A percentile compares a stretch with the other conserved stretches of the same genome.
Conservation (phyloP, 2,797 vertebrate species). For the Chaetophractus vellerosus region DNA sequence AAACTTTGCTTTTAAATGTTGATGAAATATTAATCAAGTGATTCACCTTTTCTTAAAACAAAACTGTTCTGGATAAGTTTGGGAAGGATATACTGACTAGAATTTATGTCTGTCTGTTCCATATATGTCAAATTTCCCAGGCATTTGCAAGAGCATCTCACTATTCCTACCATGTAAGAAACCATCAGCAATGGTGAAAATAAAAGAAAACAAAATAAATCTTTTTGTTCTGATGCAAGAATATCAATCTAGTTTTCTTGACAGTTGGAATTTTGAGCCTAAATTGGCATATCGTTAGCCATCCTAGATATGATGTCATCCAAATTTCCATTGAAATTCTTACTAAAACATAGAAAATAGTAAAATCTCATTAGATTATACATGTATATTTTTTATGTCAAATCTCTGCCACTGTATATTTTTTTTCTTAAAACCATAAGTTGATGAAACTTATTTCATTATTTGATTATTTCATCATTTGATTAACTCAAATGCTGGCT, state of each 20-base stretch:
- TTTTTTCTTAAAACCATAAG: neutral
- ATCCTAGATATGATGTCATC: neutral
- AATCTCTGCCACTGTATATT: neutral
- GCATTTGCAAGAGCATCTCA: neutral
- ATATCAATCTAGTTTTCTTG: neutral
- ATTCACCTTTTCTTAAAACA: neutral
- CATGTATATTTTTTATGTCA: neutral
- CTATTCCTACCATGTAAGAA: neutral
- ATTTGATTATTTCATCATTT: too few species aligned
- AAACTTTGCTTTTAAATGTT: slow-evolving; percentile 19
- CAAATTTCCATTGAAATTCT: neutral
- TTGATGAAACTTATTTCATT: slow-evolving; percentile 38
- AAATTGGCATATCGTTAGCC: neutral
- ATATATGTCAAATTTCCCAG: neutral
- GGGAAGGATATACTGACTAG: neutral
- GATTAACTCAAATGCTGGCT: slow-evolving; percentile 9
- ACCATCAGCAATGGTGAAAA: neutral
- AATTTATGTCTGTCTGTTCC: neutral
- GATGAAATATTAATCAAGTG: neutral
- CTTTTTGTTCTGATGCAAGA: neutral
- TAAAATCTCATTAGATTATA: neutral
- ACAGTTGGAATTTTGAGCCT: neutral
- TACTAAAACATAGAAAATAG: neutral
- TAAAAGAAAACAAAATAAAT: neutral
- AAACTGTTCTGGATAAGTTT: neutral